These are phyloP conservation scores for Strigamia transsilvanica DNA, from an alignment of 2,888 invertebrate genomes.

Conservation along the genomic window DNA sequence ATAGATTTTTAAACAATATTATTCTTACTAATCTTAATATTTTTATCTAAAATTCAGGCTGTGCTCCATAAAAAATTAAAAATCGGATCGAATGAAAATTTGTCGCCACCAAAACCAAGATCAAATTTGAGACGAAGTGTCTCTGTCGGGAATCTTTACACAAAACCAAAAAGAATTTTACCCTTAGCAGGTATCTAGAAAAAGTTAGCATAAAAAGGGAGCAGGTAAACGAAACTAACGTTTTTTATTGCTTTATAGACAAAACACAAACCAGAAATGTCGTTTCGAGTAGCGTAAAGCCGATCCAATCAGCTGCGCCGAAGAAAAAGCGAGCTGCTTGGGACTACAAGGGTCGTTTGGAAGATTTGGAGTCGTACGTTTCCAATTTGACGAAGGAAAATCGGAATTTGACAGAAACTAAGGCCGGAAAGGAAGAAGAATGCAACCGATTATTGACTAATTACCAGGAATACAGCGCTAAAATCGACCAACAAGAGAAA, in stretches of 20 bases:
- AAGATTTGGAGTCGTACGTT: slow-evolving; percentile 61
- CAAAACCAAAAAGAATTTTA: not conserved
- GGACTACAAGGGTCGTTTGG: slow-evolving; percentile 53
- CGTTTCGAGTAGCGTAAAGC: not conserved
- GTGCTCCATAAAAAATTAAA: not conserved
- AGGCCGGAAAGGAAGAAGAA: slow-evolving; percentile 49
- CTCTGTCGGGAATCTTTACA: not conserved
- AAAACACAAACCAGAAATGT: not conserved
- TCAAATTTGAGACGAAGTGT: not conserved
- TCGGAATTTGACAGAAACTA: slow-evolving; percentile 53
- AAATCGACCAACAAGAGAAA: not conserved
- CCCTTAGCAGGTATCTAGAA: not conserved
- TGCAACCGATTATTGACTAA: not conserved
- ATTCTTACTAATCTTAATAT: not conserved
- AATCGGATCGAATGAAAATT: not conserved
- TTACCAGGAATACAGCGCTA: not conserved
- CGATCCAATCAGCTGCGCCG: not conserved
- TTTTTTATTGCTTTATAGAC: not conserved
- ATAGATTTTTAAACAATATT: too few species aligned
- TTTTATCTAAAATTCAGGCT: not conserved
- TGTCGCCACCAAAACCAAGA: not conserved
- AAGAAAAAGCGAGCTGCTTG: slow-evolving; percentile 50
- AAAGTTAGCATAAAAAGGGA: too few species aligned
- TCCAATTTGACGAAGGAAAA: not conserved
- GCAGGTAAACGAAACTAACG: too few species aligned